These are phyloP conservation scores for Hypomecis punctinalis DNA, from an alignment of 2,888 invertebrate species.

Conservation along the genomic window DNA sequence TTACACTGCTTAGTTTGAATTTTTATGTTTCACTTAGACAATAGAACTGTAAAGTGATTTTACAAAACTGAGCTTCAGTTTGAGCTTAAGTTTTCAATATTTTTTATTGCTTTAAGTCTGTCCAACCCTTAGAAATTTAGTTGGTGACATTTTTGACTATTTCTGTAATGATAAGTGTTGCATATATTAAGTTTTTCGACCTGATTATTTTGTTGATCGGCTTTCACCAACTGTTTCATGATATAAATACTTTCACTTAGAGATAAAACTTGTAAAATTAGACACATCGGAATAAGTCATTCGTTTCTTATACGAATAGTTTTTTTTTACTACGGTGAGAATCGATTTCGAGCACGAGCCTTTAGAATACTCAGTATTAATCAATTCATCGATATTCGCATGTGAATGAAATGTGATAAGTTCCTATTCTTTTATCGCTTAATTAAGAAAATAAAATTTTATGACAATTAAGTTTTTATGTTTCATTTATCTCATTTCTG, in stretches of 20 bases:
- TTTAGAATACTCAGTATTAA: slow-evolving; percentile 39
- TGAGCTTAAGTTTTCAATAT: not conserved
- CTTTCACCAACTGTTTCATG: slow-evolving; percentile 9
- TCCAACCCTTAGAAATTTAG: not conserved
- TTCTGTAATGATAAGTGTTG: slow-evolving; percentile 1
- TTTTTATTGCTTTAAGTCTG: not conserved
- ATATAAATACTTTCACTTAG: slow-evolving; percentile 2
- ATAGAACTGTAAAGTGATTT: not conserved
- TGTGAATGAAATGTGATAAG: slow-evolving; percentile 11
- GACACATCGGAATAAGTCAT: not conserved
- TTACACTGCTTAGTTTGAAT: not conserved
- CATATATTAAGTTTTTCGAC: slow-evolving; percentile 12
- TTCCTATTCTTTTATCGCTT: slow-evolving; percentile 51
- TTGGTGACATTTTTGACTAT: slow-evolving; percentile 1
- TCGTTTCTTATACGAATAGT: not conserved
- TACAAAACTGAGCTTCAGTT: not conserved
- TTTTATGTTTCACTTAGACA: not conserved
- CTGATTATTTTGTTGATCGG: slow-evolving; percentile 6
- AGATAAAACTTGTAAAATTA: not conserved
- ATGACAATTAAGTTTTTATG: slow-evolving; percentile 34
- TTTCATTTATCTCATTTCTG: slow-evolving; percentile 39
- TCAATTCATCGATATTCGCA: slow-evolving; percentile 27
- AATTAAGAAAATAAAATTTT: slow-evolving; percentile 45
- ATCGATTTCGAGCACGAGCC: not conserved
- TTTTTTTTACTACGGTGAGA: slow-evolving; percentile 2